phyloP scores from a whole-genome alignment of 2,888 invertebrate species.

The Molorchus minor region DNA sequence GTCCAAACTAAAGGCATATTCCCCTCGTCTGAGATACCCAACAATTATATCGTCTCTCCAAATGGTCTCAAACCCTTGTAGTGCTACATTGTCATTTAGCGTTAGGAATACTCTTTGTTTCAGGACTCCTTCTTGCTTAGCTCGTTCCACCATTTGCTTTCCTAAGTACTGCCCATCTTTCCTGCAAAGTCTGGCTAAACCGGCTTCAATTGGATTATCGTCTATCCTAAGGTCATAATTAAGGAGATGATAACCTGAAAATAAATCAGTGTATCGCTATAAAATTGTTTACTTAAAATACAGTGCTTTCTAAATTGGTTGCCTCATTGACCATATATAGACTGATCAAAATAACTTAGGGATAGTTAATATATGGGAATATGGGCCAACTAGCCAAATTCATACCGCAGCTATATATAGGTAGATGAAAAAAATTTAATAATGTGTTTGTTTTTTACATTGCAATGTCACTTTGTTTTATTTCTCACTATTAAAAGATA shows the following conservation, averaged over 20 bases:
- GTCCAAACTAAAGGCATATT: slow-evolving; percentile 74
- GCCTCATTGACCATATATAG: too few species aligned
- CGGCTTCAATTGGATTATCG: slow-evolving; percentile 89
- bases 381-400: too few species aligned
- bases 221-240: slow-evolving; percentile 82
- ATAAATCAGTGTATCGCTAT: background rate
- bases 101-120: slow-evolving; percentile 81
- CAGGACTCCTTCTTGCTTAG: slow-evolving; percentile 72
- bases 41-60: slow-evolving; percentile 80
- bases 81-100: slow-evolving; percentile 74
- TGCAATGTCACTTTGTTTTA: too few species aligned
- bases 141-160: slow-evolving; percentile 72
- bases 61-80: slow-evolving; percentile 88
- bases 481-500: too few species aligned
- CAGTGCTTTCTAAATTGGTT: too few species aligned
- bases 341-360: too few species aligned
- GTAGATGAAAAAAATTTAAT: too few species aligned
- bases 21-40: slow-evolving; percentile 83
- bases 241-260: slow-evolving; percentile 83
- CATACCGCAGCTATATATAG: too few species aligned
- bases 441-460: too few species aligned
- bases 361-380: too few species aligned
- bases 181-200: slow-evolving; percentile 81
- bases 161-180: slow-evolving; percentile 82
- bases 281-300: background rate